These are phyloP conservation scores for Neelides sp. DNA, from an alignment of 1,140 invertebrate species.

Conservation along the genomic window DNA sequence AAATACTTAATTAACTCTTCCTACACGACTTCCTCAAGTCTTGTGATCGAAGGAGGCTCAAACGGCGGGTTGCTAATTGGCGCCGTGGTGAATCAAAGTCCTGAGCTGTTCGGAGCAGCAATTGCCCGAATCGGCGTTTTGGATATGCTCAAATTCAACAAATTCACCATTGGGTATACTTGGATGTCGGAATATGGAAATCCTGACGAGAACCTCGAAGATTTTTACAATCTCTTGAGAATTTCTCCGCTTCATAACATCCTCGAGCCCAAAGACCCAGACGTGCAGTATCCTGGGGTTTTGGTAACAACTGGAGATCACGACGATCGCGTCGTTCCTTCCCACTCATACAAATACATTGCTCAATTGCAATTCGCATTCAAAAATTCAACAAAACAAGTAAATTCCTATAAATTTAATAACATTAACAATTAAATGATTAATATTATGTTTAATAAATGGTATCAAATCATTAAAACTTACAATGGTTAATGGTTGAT, in stretches of 20 bases:
- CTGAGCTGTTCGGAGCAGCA: conserved; percentile 82
- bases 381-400: conserved; percentile 45
- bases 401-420: conserved; percentile 17
- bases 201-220: conserved; percentile 70
- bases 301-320: conserved; percentile 68
- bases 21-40: conserved; percentile 58
- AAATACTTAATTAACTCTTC: conserved; percentile 73
- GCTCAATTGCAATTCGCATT: conserved; percentile 74
- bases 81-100: conserved; percentile 84
- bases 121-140: conserved; percentile 87
- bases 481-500: conserved; percentile 29
- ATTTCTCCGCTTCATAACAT: conserved; percentile 95
- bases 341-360: conserved; percentile 89
- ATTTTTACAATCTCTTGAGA: conserved; percentile 76
- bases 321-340: conserved; percentile 63
- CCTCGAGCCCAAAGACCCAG: conserved; percentile 42
- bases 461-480: background rate
- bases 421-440: background rate
- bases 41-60: conserved; percentile 66
- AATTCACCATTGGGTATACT: conserved; percentile 93
- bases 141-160: conserved; percentile 94
- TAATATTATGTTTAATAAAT: background rate
- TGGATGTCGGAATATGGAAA: conserved; percentile 93
- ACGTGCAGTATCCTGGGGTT: conserved; percentile 72
- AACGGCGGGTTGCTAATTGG: conserved; percentile 51